These are phyloP conservation scores for Cecropterus lyciades DNA, from an alignment of 1,140 invertebrate genomes.

Conservation along the genomic window DNA sequence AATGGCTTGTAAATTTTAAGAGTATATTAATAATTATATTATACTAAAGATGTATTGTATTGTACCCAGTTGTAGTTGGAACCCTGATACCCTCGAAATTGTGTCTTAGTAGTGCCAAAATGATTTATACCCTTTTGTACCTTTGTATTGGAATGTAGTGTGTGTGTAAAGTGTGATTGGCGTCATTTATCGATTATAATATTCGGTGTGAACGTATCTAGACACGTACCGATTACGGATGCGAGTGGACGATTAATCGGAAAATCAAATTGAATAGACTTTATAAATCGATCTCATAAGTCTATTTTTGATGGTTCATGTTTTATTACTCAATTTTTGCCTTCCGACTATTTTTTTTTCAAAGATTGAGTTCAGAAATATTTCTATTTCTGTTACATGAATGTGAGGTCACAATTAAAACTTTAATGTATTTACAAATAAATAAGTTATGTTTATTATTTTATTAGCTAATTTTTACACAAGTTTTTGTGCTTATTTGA, in stretches of 20 bases:
- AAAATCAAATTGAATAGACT: not conserved
- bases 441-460: constrained; percentile 3
- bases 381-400: too few relatives aligned
- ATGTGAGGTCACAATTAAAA: too few relatives aligned
- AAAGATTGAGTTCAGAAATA: too few relatives aligned
- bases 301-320: not conserved
- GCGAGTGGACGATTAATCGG: not conserved
- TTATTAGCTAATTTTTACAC: constrained; percentile 2
- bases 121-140: constrained; percentile 57
- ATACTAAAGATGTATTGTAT: constrained; percentile 13
- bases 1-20: constrained; percentile 22
- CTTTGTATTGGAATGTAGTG: constrained; percentile 44
- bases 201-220: not conserved
- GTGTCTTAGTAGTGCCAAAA: constrained; percentile 77
- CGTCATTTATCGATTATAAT: constrained; percentile 7
- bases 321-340: too few relatives aligned
- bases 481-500: constrained; percentile 6
- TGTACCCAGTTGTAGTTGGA: constrained; percentile 25
- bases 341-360: too few relatives aligned
- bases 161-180: constrained; percentile 21
- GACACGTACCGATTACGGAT: not conserved
- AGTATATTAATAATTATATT: constrained; percentile 19
- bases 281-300: not conserved
- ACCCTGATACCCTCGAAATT: constrained; percentile 51
- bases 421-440: not conserved